Conservation (phyloP, 2,113 vertebrate genomes). For the Hassar affinis region DNA sequence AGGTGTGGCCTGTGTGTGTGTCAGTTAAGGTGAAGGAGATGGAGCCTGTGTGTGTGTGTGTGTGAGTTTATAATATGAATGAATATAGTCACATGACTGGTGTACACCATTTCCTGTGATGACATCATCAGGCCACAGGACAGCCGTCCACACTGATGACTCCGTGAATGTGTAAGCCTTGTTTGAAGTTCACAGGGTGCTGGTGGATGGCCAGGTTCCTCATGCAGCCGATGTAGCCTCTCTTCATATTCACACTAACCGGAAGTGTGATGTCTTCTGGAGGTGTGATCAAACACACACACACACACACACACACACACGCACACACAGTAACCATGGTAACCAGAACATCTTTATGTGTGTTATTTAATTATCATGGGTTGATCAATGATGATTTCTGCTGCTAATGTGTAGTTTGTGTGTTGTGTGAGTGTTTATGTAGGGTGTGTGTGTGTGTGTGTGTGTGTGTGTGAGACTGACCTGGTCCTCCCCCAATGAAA, state of each 20-base stretch:
- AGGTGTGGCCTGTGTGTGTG: too few relatives aligned
- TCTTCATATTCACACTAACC: slow-evolving; percentile 71
- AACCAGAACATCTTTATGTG: neutral
- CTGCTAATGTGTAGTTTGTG: neutral
- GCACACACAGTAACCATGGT: neutral
- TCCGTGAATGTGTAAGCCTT: slow-evolving; percentile 86
- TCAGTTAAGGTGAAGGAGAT: too few relatives aligned
- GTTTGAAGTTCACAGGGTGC: slow-evolving; percentile 81
- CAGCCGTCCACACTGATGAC: slow-evolving; percentile 86
- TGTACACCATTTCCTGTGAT: neutral
- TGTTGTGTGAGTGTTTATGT: neutral
- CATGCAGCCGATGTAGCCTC: slow-evolving; percentile 86
- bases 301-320: neutral
- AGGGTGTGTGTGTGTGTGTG: too few relatives aligned
- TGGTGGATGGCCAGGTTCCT: slow-evolving; percentile 85
- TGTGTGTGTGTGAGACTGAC: slow-evolving; percentile 66
- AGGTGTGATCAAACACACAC: slow-evolving; percentile 16
- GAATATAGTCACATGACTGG: neutral
- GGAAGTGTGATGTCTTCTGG: slow-evolving; percentile 78
- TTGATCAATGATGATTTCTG: neutral
- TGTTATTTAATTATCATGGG: neutral
- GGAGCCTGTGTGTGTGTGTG: neutral
- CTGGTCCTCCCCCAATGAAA: slow-evolving; percentile 91
- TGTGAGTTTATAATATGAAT: neutral
- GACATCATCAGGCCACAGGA: slow-evolving; percentile 76